Evolutionary conservation across 1,140 invertebrate genomes (phyloP), one percentile per base, ranked within the genome.

Genomic region (Ceratoteleas bidentatus): DNA sequence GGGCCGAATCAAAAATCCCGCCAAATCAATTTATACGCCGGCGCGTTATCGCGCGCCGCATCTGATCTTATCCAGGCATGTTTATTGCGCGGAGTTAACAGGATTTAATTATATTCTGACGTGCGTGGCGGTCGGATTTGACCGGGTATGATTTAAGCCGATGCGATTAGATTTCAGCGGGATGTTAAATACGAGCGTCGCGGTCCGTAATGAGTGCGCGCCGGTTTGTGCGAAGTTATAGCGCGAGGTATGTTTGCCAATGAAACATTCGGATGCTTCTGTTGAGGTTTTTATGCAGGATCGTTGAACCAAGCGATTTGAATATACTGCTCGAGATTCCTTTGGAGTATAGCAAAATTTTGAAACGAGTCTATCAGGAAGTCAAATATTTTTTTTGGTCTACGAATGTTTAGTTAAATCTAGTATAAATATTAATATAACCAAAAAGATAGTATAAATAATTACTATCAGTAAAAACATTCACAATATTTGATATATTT

Each of bases 41-140:
- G 24, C 8, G 14, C n/a, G 11, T 61, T 72, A 61, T 58, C 57
- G 13, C 0, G 11, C 6, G 34, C 33, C 7, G 10, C 32, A 58
- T 49, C 53, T n/a, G 65, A 57, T 57, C 8, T 34, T 58, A 58
- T 68, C 65, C 47, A 13, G 3, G 36, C 40, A 57, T 58, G 65
- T 68, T 68, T 47, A 68, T 68, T 68, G 24, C 45, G 38, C 13
- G 13, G 54, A 57, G 40, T 66, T 66, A 57, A 68, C 33, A 58
- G 16, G 65, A 57, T 57, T 58, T 68, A 68, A 68, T 68, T 68
- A 57, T 49, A 38, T 56, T 57, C 54, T 68, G 54, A 49, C 49
- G 57, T 58, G 38, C 49, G 54, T 58, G 24, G 54, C 49, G 24
- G 54, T 58, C 54, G 16, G 45, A 66, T 66, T 66, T 14, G 52